phyloP scores from a whole-genome alignment of 92 coral and sea anemone species.

The Epizoanthus ramosus region DNA sequence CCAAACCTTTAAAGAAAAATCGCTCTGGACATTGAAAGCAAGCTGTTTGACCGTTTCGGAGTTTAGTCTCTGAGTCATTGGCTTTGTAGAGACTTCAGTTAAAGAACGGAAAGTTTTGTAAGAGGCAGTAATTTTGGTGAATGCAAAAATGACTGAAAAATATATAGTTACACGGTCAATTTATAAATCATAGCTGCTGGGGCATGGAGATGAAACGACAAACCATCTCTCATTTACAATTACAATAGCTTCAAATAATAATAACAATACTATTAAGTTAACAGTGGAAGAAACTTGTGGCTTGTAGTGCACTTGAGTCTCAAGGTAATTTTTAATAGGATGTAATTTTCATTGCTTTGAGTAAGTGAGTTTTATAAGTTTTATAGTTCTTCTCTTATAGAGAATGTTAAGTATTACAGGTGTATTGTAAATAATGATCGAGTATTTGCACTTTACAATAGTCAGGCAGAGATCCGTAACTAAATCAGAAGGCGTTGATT shows the following conservation, averaged over 20 bases:
- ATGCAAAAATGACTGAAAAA: constrained; percentile 5
- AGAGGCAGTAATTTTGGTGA: not conserved
- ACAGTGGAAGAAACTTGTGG: not conserved
- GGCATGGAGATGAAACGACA: constrained; percentile 6
- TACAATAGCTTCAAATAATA: not conserved
- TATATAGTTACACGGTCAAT: constrained; percentile 1
- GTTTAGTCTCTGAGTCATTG: not conserved
- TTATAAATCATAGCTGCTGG: constrained; percentile 6
- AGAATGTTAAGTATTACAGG: not conserved
- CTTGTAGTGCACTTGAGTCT: not conserved
- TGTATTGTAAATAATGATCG: constrained; percentile 7
- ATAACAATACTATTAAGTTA: not conserved
- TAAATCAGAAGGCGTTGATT: constrained; percentile 2
- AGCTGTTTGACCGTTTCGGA: not conserved
- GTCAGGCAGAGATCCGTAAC: not conserved
- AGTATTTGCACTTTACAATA: not conserved
- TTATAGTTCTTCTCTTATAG: not conserved
- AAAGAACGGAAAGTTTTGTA: not conserved
- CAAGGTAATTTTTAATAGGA: not conserved
- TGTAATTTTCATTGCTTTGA: constrained; percentile 26
- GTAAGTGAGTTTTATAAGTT: constrained; percentile 18
- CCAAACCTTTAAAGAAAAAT: not conserved
- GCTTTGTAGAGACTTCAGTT: not conserved
- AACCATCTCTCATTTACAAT: not conserved
- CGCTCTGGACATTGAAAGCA: not conserved